Evolutionary conservation across 2,888 invertebrate genomes (phyloP).

Genomic region (Melanostoma scalare): DNA sequence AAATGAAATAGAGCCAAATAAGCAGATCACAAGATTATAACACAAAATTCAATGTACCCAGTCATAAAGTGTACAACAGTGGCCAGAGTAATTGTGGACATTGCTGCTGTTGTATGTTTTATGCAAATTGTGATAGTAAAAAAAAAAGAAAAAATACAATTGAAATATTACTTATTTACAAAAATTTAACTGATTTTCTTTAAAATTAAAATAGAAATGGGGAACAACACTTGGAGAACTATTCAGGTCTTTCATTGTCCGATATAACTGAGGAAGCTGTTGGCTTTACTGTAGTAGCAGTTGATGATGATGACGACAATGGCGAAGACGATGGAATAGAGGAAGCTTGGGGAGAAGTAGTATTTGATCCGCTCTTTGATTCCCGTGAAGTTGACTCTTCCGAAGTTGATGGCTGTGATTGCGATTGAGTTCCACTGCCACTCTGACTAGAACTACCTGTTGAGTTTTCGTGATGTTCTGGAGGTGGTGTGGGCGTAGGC

Average conservation of each 20-base stretch:
- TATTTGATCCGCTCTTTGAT: slow-evolving; percentile 29
- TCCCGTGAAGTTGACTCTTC: slow-evolving; percentile 41
- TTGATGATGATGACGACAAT: slow-evolving; percentile 36
- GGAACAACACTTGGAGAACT: slow-evolving; percentile 49
- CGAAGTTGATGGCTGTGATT: slow-evolving; percentile 54
- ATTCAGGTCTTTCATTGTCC: slow-evolving; percentile 67
- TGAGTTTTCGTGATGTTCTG: slow-evolving; percentile 34
- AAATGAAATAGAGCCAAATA: slow-evolving; percentile 24
- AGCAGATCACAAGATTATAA: slow-evolving; percentile 32
- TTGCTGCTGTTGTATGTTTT: background rate
- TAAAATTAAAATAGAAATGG: slow-evolving; percentile 46
- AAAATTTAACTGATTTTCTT: slow-evolving; percentile 53
- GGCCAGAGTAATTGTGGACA: slow-evolving; percentile 3
- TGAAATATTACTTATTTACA: slow-evolving; percentile 71
- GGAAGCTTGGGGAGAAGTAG: slow-evolving; percentile 74
- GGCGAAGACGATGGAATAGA: slow-evolving; percentile 77
- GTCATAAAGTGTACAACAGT: slow-evolving; percentile 28
- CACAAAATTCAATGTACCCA: slow-evolving; percentile 28
- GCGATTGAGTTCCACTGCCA: slow-evolving; percentile 31
- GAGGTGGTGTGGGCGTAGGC: slow-evolving; percentile 45
- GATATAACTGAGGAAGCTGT: slow-evolving; percentile 59
- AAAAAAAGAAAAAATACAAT: slow-evolving; percentile 47
- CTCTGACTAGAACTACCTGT: slow-evolving; percentile 30
- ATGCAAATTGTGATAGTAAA: slow-evolving; percentile 34
- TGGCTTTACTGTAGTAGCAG: slow-evolving; percentile 66